A percentile compares a stretch with the other conserved stretches of the same genome.
Conservation (phyloP, 30 jellyfish, hydroid and myxozoan genomes). For the Cassiopea andromeda region DNA sequence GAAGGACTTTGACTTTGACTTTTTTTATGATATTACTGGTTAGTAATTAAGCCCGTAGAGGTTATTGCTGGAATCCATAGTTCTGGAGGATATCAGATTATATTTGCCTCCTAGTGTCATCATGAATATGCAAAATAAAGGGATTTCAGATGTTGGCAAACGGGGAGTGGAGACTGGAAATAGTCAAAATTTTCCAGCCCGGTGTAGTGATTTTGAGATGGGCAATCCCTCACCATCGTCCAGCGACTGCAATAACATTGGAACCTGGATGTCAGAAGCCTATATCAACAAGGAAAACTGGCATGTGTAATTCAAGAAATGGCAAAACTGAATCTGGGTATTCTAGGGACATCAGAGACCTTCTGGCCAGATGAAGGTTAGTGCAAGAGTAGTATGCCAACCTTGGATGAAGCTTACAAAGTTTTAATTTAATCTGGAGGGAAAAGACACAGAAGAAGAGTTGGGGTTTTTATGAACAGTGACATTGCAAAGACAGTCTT, state of each 20-base stretch:
- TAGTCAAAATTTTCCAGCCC: not conserved
- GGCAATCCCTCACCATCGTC: constrained; percentile 43
- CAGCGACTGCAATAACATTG: constrained; percentile 25
- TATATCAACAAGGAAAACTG: not conserved
- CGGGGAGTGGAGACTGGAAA: not conserved
- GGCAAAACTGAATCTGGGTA: not conserved
- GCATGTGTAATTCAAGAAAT: constrained; percentile 3
- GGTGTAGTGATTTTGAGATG: constrained; percentile 13
- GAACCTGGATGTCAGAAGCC: constrained; percentile 6
- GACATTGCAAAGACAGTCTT: not conserved
- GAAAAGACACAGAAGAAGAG: not conserved
- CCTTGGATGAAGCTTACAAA: not conserved
- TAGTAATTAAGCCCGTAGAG: not conserved
- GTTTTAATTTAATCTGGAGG: not conserved
- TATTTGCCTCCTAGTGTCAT: not conserved
- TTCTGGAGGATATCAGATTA: not conserved
- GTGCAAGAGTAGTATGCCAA: not conserved
- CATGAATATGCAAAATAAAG: not conserved
- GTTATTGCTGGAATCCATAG: not conserved
- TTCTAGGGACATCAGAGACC: constrained; percentile 2
- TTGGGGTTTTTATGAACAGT: not conserved
- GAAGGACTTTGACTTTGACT: too few relatives aligned
- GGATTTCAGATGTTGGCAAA: not conserved
- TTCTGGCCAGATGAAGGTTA: not conserved
- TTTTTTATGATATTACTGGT: too few relatives aligned